Base-by-base conservation (phyloP, 2,888 invertebrate genomes). In the Lepidocyrtoides sp. region DNA sequence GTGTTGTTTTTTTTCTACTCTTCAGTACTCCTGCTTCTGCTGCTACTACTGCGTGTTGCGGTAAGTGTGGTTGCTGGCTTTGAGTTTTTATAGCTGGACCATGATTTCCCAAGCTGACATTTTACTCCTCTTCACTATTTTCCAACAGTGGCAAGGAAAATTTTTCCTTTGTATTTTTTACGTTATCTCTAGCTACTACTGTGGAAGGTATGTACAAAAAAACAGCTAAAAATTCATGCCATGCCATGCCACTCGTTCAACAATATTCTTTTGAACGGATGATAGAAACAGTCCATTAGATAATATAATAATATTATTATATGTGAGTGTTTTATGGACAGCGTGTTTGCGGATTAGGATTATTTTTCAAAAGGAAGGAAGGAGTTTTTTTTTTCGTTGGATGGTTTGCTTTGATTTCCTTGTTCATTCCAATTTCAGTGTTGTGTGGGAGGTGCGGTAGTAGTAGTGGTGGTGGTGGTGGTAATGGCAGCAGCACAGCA, bases 101-200 rank as follows among this genome's bases (percentile, higher is more conserved):
- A 84, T 89, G 89, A 89, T 89, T 89, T 89, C 89, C 89, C 89
- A 60, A 89, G 84, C 84, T 89, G 89, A 84, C 89, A 89, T 89
- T 89, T 89, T 77, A 89, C 82, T 82, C 51, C 36, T 36, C 32
- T 84, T 41, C 36, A 4, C 14, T 60, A 7, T 60, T 17, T 36
- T 57, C 23, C n/a, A 41, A 14, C 41, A 41, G n/a, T n/a, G n/a
- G 69, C 51, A 51, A 2, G n/a, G 51, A 57, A 57, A 23, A 17
- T 57, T 23, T n/a, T 8, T 57, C 17, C 7, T 1, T 54, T 17
- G 51, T 51, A 36, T 36, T 36, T 32, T 12, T 41, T 36, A 2
- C 41, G 17, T 20, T 14, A 72, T 72, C 41, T 44, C 60, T 63
- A 29, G 20, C 72, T 60, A n/a, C n/a, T n/a, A 51, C 60, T 75